These are phyloP conservation scores for Perca fluviatilis DNA, from an alignment of 2,113 vertebrate genomes.

Conservation along the genomic window DNA sequence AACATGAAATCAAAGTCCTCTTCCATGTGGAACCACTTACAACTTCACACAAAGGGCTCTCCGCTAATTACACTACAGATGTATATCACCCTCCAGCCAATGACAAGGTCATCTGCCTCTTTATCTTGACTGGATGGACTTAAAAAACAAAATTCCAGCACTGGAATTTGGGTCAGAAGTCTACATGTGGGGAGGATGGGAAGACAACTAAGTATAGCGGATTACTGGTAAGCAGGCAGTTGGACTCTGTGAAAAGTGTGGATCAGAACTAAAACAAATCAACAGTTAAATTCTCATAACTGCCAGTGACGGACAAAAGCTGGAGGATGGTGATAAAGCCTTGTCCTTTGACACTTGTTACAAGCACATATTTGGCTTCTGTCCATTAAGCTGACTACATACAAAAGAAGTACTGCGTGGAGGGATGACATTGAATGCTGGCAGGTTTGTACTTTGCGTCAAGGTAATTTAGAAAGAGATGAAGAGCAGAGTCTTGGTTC, in stretches of 20 bases:
- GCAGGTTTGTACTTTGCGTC: slow-evolving; percentile 4
- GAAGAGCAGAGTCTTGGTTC: slow-evolving; percentile 6
- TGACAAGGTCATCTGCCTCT: slow-evolving; percentile 40
- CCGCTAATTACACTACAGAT: slow-evolving; percentile 33
- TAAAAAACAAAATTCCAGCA: slow-evolving; percentile 61
- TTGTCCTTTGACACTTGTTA: slow-evolving; percentile 4
- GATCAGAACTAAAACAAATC: slow-evolving; percentile 2
- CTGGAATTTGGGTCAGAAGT: slow-evolving; percentile 59
- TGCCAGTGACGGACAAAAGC: slow-evolving; percentile 18
- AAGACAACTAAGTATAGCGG: not conserved
- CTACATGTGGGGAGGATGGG: slow-evolving; percentile 4
- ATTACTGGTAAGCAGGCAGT: not conserved
- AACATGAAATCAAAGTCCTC: slow-evolving; percentile 14
- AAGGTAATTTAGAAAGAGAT: slow-evolving; percentile 13
- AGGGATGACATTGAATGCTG: slow-evolving; percentile 3
- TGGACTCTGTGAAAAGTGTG: not conserved
- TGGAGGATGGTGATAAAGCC: slow-evolving; percentile 25
- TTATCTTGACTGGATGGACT: slow-evolving; percentile 12
- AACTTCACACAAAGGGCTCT: slow-evolving; percentile 30
- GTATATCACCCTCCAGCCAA: slow-evolving; percentile 36
- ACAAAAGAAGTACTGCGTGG: slow-evolving; percentile 4
- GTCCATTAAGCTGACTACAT: slow-evolving; percentile 1
- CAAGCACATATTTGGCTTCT: slow-evolving; percentile 6
- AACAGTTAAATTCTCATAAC: slow-evolving; percentile 7
- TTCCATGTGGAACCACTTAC: slow-evolving; percentile 65